Percentiles rank a stretch among this genome's conserved stretches.
phyloP scores from a whole-genome alignment of 2,888 invertebrate species.

The Meta bourneti region DNA sequence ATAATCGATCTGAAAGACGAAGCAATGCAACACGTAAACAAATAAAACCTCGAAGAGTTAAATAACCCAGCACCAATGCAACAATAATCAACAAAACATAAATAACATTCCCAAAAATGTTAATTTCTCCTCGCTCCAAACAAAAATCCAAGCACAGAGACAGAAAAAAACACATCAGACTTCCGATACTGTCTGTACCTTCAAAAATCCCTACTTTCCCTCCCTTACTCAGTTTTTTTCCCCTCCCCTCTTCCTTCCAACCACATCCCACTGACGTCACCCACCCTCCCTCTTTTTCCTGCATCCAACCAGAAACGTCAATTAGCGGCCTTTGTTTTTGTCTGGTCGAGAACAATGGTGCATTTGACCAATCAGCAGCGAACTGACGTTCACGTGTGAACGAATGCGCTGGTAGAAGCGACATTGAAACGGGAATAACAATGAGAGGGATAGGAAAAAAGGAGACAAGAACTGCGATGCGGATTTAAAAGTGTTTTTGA shows the following conservation, averaged over 20 bases:
- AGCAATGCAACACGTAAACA: not conserved
- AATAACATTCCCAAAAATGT: not conserved
- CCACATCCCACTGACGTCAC: conserved; percentile 39
- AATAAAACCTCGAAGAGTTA: not conserved
- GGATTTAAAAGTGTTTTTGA: not conserved
- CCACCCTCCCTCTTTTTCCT: conserved; percentile 63
- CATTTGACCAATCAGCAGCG: conserved; percentile 66
- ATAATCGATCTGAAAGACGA: not conserved
- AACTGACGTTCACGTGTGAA: conserved; percentile 47
- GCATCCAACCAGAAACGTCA: conserved; percentile 75
- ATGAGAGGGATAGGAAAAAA: not conserved
- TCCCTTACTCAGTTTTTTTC: not conserved
- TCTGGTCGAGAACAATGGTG: conserved; percentile 74
- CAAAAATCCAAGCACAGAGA: not conserved
- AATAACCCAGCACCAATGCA: not conserved
- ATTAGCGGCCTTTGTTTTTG: conserved; percentile 75
- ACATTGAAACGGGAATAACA: not conserved
- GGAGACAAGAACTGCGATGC: not conserved
- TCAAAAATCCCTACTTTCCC: not conserved
- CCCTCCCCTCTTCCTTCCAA: conserved; percentile 14
- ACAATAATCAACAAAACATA: not conserved
- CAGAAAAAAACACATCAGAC: not conserved
- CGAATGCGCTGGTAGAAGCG: conserved; percentile 25
- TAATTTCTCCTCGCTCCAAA: not conserved
- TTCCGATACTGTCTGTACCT: not conserved